Base-by-base conservation (phyloP, 2,113 vertebrate genomes). In the Pterocles gutturalis region DNA sequence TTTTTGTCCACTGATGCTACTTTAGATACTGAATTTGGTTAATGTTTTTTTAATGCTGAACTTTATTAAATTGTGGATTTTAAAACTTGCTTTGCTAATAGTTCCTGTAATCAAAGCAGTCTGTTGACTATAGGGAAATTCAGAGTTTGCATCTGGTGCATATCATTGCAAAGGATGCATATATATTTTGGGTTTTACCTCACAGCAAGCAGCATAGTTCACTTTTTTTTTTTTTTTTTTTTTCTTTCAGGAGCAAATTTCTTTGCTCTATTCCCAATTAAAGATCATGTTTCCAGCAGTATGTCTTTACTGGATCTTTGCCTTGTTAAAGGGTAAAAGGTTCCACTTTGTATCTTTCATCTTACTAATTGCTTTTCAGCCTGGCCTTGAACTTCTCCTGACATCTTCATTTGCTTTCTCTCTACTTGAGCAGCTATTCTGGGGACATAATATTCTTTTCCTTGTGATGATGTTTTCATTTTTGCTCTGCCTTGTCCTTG, bases 361-460 rank as follows among this genome's bases (percentile, higher is more conserved):
- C 48, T 91, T 69, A 80, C n/a, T 84, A 80, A 78, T 95, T 97
- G 61, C 82, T 96, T 83, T 96, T 92, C 85, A 95, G 5, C 57
- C 29, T 89, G 25, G 38, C 69, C 61, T 91, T 94, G 90, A 88
- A 89, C 78, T 94, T 90, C 61, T 87, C 51, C 76, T 88, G 66
- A 77, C 48, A 90, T 83, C 88, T 86, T 91, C 43, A 77, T 91
- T 34, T 96, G 75, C 46, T 88, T 87, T 87, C 69, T 62, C 16
- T 83, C 18, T 89, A 64, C 36, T 73, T 13, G 5, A 83, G n/a
- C 53, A 84, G 25, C 49, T 92, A 31, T 80, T 91, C n/a, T 67
- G n/a, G 18, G 60, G 33, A 48, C n/a, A n/a, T 51, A 70, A 36
- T 49, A 69, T 55, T 87, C 2, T 69, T 91, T 84, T 67, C 18